A percentile compares a stretch with the other conserved stretches of the same genome.
Evolutionary conservation across 2,113 vertebrate genomes (phyloP).

Genomic region (Chamaea fasciata): DNA sequence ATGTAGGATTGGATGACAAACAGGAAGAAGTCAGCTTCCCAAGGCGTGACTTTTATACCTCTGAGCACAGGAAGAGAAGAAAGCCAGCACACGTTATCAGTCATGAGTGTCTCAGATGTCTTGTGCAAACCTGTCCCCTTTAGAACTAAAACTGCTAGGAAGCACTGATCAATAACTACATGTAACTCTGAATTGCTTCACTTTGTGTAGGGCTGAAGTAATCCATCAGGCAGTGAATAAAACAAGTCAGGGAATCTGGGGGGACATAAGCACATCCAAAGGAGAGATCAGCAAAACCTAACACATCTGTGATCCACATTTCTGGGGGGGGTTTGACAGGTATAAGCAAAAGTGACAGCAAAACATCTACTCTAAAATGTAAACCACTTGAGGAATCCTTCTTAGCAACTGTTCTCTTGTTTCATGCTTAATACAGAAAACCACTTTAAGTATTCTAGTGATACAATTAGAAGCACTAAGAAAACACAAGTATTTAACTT

Average conservation of each 20-base stretch:
- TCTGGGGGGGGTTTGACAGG: background rate
- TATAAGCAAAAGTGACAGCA: background rate
- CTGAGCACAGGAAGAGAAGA: background rate
- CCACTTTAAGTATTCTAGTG: background rate
- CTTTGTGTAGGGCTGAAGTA: background rate
- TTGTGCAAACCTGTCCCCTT: background rate
- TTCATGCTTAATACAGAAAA: background rate
- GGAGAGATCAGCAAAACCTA: background rate
- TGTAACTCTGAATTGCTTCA: background rate
- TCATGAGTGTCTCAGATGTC: background rate
- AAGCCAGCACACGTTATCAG: background rate
- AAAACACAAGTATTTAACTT: background rate
- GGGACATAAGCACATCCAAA: background rate
- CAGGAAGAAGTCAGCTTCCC: background rate
- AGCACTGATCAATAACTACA: background rate
- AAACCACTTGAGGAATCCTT: background rate
- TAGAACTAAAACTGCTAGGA: background rate
- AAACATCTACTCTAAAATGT: background rate
- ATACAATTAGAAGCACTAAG: background rate
- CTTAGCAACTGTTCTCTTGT: background rate
- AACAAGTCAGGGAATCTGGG: background rate
- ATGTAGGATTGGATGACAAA: background rate
- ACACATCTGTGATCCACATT: background rate
- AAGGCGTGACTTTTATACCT: background rate
- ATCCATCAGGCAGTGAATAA: background rate